Conservation (phyloP, 2,113 vertebrate genomes). For the Malurus cyaneus region DNA sequence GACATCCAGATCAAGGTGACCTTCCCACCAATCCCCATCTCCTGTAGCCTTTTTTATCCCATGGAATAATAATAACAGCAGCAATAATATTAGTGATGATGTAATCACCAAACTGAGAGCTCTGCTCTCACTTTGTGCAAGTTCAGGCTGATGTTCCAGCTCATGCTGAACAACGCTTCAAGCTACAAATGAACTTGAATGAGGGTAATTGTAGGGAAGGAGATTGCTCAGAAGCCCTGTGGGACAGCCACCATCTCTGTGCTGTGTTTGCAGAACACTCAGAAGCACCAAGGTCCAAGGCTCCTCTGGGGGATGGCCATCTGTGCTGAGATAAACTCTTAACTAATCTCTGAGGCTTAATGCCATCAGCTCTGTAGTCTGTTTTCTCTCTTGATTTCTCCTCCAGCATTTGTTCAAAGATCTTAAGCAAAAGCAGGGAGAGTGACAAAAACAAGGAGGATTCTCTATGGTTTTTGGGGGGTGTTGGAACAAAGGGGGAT, state of each 20-base stretch:
- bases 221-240: not conserved
- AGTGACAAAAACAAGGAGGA: not conserved
- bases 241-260: constrained; percentile 22
- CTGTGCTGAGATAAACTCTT: constrained; percentile 48
- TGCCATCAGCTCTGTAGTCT: not conserved
- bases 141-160: not conserved
- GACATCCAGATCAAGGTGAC: not conserved
- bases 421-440: not conserved
- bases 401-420: not conserved
- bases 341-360: constrained; percentile 31
- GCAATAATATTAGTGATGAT: not conserved
- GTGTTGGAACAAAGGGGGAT: not conserved
- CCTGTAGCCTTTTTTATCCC: not conserved
- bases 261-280: constrained; percentile 32
- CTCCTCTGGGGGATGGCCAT: constrained; percentile 22
- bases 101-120: not conserved
- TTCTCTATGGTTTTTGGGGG: rapidly evolving
- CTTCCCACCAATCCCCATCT: not conserved
- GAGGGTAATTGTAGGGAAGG: constrained; percentile 33
- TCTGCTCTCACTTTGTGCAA: not conserved
- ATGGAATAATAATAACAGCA: not conserved
- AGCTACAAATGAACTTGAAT: constrained; percentile 14
- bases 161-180: not conserved
- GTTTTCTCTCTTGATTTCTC: constrained; percentile 19
- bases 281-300: constrained; percentile 11